Evolutionary conservation across 2,888 invertebrate species (phyloP), one percentile per base, ranked within the genome.

Genomic region (Gortyna flavago): DNA sequence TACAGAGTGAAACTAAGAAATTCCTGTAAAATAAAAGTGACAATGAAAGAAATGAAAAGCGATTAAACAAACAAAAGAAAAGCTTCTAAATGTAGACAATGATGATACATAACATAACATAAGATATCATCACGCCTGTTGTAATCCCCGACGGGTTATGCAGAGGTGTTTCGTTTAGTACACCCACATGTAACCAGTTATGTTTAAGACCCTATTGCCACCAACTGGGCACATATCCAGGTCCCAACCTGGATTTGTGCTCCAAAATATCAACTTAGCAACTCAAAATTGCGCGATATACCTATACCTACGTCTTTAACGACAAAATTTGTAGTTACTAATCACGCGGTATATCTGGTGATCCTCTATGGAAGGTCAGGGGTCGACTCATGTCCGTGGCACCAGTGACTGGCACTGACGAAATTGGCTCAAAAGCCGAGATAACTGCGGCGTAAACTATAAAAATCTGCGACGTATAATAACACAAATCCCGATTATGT

Each of bases 381-480:
- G 87, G 89, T 85, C 85, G 86, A 89, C 87, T 89, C 89, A 87
- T 80, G 92, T 89, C 91, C 92, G 87, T 92, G 93, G 89, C 92
- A 87, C 87, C 87, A 85, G 84, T 84, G 83, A 82, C 83, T 85
- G 86, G 70, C 75, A 82, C 83, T 90, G 89, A 89, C 90, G 91
- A 89, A 89, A 90, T 88, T 89, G 85, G 88, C 90, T 90, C 89
- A 91, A 89, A 88, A 84, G 77, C 76, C 73, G 87, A 87, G 92
- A 93, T 93, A 93, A 92, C 81, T 87, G 68, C 81, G 75, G 79
- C 81, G 75, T 88, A 87, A 88, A 89, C 84, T 89, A 85, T 87
- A 87, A 89, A 90, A 91, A 91, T 91, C 89, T 85, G 86, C 84
- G 87, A 85, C 86, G 85, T 80, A 89, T 83, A 88, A 90, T 81